Evolutionary conservation across 2,113 vertebrate genomes (phyloP).

Genomic region (Cichladusa arquata): DNA sequence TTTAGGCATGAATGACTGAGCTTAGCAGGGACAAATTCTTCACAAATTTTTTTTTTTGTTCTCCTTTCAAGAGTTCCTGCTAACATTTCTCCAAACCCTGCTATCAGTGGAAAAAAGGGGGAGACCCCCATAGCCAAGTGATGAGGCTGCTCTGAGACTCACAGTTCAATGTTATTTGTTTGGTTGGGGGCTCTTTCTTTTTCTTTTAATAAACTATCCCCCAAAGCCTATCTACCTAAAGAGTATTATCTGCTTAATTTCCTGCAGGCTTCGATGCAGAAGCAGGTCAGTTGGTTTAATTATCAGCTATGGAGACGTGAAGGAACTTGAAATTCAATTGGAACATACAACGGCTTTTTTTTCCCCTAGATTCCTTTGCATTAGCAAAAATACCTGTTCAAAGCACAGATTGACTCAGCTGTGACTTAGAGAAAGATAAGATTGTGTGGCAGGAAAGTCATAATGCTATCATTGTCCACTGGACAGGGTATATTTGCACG

Average conservation of each 20-base stretch:
- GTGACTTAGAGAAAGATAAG: slow-evolving; percentile 35
- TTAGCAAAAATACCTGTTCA: slow-evolving; percentile 48
- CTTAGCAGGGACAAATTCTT: neutral
- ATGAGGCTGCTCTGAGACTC: neutral
- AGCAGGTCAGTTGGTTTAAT: slow-evolving; percentile 67
- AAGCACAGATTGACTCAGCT: slow-evolving; percentile 40
- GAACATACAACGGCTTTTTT: neutral
- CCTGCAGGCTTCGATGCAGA: slow-evolving; percentile 54
- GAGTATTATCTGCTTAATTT: slow-evolving; percentile 68
- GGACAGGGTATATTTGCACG: slow-evolving; percentile 9
- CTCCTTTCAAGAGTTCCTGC: neutral
- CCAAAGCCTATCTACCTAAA: slow-evolving; percentile 60
- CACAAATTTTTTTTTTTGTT: neutral
- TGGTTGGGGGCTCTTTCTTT: slow-evolving; percentile 16
- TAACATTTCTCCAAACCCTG: neutral
- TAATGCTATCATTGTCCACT: neutral
- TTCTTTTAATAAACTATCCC: slow-evolving; percentile 53
- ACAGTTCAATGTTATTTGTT: slow-evolving; percentile 35
- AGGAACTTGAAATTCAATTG: slow-evolving; percentile 52
- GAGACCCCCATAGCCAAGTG: neutral
- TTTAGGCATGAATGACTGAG: neutral
- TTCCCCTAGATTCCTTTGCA: neutral
- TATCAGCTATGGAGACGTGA: slow-evolving; percentile 53
- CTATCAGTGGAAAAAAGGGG: neutral
- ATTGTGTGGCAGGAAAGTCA: slow-evolving; percentile 20